Conservation (phyloP, 2,797 vertebrate genomes). For the Falco novaeseelandiae region DNA sequence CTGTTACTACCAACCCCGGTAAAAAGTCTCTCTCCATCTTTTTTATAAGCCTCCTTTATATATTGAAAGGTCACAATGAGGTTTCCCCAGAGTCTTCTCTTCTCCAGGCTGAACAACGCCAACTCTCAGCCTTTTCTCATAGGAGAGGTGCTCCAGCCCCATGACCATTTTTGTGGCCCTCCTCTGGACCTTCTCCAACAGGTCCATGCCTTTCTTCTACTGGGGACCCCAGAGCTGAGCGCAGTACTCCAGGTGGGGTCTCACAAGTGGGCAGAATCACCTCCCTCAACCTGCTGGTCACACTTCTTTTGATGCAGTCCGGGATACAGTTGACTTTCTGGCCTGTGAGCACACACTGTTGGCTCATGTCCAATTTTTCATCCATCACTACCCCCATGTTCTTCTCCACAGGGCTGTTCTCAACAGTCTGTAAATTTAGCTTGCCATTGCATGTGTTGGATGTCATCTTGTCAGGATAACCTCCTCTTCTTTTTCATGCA, state of each 20-base stretch:
- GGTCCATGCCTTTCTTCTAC: too few species aligned
- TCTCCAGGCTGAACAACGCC: background rate
- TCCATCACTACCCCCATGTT: background rate
- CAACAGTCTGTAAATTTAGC: background rate
- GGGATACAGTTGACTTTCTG: accelerated
- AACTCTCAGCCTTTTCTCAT: background rate
- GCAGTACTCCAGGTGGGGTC: background rate
- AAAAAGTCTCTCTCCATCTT: background rate
- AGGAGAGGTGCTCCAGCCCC: background rate
- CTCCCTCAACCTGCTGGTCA: background rate
- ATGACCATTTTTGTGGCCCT: background rate
- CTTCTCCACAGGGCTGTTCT: background rate
- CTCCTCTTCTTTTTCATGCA: background rate
- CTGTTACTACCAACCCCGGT: background rate
- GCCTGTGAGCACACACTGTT: accelerated
- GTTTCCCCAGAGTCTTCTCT: background rate
- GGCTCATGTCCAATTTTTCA: background rate
- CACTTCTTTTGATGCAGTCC: background rate
- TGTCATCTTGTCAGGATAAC: background rate
- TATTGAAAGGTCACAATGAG: background rate
- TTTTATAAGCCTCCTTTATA: background rate
- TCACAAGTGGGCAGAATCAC: background rate
- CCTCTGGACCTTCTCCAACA: background rate
- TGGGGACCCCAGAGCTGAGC: background rate
- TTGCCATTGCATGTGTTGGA: background rate